Base-by-base conservation (phyloP, 1,140 invertebrate genomes). In the Eurosta solidaginis region DNA sequence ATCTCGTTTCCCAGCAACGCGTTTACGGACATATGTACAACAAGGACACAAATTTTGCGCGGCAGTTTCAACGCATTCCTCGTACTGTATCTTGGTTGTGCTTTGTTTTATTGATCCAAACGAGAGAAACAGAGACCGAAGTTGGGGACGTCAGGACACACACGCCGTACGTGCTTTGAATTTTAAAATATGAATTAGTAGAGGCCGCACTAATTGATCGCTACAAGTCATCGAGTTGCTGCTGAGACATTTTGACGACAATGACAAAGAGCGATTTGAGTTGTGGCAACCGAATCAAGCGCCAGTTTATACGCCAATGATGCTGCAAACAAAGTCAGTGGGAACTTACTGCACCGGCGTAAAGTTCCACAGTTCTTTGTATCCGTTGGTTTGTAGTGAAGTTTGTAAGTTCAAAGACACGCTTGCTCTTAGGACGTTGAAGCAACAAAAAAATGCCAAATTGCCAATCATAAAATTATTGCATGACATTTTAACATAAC, bases 141-240 rank as follows among this genome's bases (percentile, higher is more conserved):
- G 59, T 25, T n/a, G 33, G 59, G 74, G 74, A 76, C 59, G 83
- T 81, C 81, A 80, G 83, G 84, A 86, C 84, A 86, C 84, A 86
- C 84, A 86, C 76, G 83, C 82, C 77, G 84, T 86, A 86, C 85
- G 85, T 86, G 85, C 83, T 82, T 83, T 82, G 86, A 82, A 86
- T 86, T 86, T 83, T 80, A 86, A 86, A 83, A 81, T 81, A 82
- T 81, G 73, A 74, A 77, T 77, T 77, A 76, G 81, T 63, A 80
- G 83, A 83, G 79, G 82, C 83, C 79, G 79, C 85, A 86, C 85
- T 86, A 86, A 86, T 86, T 86, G 85, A 86, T 86, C 83, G 83
- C 81, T 83, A 85, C 82, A 80, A 33, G n/a, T 20, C 59, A 33
- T 20, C n/a, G 33, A 36, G 3, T 81, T 82, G 78, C 81, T 80